Base-by-base conservation (phyloP, 2,888 invertebrate species). In the Scaptomyza caliginosa region DNA sequence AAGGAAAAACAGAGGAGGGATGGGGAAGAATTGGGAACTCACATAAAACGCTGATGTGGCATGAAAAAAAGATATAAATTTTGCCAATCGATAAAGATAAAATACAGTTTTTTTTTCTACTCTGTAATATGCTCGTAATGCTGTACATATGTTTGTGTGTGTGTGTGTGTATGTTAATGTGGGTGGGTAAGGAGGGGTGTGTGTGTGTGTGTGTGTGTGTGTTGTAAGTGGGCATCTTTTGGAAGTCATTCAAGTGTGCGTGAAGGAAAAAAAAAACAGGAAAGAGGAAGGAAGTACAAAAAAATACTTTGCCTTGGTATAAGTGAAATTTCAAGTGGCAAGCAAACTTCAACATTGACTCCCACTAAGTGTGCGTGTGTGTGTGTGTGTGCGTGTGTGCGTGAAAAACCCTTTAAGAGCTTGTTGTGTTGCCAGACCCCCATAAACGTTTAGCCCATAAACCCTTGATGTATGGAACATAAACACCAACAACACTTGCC, bases 61-160 rank as follows among this genome's bases (percentile, higher is more conserved):
- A 86, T 86, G 79, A 84, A 81, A 82, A 21, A 85, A 85, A 86
- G 77, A 84, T 86, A 86, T 88, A 88, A 84, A 88, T 88, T 89
- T 83, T 74, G 83, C 74, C 84, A 87, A 86, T 88, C 89, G 88
- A 84, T 87, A 84, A 79, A 89, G 86, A 89, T 89, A 87, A 89
- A 88, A 87, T 89, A 84, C 86, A 87, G 1, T 84, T 88, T 84
- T 82, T 43, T n/a, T 30, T 4, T 30, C n/a, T n/a, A 13, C 4
- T 13, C 7, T 6, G 81, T 86, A 86, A 86, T 84, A 74, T 77
- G 68, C 68, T 74, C 58, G 65, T 77, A 77, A 76, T 76, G 67
- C 66, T 30, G 21, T 58, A 62, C 54, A 73, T 46, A 48, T 45
- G 48, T 28, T 19, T 24, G 32, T 26, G 36, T 48, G 16, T 26